Conservation (phyloP, 2,113 vertebrate species). For the Phalacrocorax brasilianus region DNA sequence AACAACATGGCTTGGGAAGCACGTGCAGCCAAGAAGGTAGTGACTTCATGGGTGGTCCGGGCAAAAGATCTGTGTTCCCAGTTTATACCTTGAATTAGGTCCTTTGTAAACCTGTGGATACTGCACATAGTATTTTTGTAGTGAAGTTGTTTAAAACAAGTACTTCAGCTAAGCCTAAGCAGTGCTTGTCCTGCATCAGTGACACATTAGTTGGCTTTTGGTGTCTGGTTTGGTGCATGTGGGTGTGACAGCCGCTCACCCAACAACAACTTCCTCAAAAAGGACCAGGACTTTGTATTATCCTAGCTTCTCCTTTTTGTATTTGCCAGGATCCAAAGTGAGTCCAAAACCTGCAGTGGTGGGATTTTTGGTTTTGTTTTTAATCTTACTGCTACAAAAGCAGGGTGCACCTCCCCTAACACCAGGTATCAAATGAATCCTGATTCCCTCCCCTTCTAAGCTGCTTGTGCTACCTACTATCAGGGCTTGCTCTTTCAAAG, state of each 20-base stretch:
- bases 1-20: neutral
- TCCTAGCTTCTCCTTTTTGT: neutral
- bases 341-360: neutral
- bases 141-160: neutral
- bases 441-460: neutral
- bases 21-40: rapidly evolving
- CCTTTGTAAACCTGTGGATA: neutral
- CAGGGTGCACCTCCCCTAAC: neutral
- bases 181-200: neutral
- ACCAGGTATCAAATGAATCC: neutral
- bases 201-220: neutral
- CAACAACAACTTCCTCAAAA: neutral
- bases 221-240: neutral
- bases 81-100: neutral
- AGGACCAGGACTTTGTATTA: neutral
- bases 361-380: neutral
- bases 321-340: neutral
- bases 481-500: neutral
- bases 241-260: rapidly evolving
- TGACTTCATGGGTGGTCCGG: neutral
- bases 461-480: neutral
- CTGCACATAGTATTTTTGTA: neutral
- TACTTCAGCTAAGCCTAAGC: neutral
- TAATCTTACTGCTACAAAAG: neutral
- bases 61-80: neutral